Conservation (phyloP, 2,888 invertebrate species). For the Acanthosepion esculentum region DNA sequence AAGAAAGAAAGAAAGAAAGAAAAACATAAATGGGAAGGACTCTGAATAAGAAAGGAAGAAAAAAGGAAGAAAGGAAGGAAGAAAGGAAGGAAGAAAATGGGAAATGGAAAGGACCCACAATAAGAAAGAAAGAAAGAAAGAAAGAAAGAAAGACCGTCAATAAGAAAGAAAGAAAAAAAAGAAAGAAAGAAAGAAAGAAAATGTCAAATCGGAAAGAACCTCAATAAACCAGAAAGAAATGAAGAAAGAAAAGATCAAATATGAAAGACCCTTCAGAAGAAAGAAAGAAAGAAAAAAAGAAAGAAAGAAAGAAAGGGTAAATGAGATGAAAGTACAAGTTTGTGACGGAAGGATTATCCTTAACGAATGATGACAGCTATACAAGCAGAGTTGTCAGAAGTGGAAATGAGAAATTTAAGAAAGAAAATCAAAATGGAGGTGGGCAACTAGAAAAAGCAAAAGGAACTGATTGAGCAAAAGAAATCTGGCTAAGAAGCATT, state of each 20-base stretch:
- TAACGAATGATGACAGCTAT: slow-evolving; percentile 33
- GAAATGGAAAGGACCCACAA: background rate
- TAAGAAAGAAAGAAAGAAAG: no score
- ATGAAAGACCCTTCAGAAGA: no score
- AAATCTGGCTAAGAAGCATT: background rate
- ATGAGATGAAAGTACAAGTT: background rate
- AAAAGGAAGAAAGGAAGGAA: rapidly evolving
- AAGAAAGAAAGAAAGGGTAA: background rate
- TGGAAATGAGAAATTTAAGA: slow-evolving; percentile 5
- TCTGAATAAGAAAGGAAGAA: background rate
- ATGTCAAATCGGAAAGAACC: no score
- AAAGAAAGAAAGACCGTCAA: no score
- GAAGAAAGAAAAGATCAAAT: no score
- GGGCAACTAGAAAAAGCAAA: background rate
- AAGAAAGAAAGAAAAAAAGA: background rate
- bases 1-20: background rate
- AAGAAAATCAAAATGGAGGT: background rate
- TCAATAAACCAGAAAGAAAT: no score
- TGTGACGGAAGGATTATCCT: background rate
- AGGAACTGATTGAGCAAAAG: background rate
- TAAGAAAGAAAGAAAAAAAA: no score
- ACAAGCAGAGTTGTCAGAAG: background rate
- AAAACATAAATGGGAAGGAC: background rate
- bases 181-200: no score
- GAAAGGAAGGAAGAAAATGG: no score